Evolutionary conservation across 2,888 invertebrate species (phyloP), one percentile per base, ranked within the genome.

Genomic region (Tetramorium bicarinatum): DNA sequence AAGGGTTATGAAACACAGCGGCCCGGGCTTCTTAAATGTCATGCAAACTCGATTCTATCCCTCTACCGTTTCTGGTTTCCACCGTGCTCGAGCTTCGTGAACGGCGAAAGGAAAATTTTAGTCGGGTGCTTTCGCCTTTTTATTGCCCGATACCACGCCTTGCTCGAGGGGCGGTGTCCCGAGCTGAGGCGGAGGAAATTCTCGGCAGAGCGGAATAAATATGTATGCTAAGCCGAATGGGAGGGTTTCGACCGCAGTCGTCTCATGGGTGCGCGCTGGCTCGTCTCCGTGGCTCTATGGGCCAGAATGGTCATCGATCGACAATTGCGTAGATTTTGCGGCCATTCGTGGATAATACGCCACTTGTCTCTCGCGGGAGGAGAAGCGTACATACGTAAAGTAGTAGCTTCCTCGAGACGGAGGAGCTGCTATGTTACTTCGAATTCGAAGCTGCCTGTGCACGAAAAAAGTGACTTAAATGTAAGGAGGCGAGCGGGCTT

Each of bases 41-140:
- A 93, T 93, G 93, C 92, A 93, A 93, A 93, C 90, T 93, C 91
- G 89, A 93, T 93, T 93, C 87, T 82, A 47, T 21, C 80, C 76
- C 49, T 84, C n/a, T 52, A 54, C 29, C 79, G 59, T 56, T 61
- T 62, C 59, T 82, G 52, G 80, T 82, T 83, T 64, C 59, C 47
- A 18, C 21, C 21, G n/a, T 9, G 13, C 56, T 18, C 47, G 72
- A 80, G 72, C 72, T 49, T 72, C 13, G 79, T 59, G 71, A 79
- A 71, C 47, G 71, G 34, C 13, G n/a, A 80, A 80, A 80, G 79
- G 72, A 80, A 72, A 80, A 72, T 80, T 80, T 47, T 25, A 59
- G 59, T 61, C 72, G 38, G n/a, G 41, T 0, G 72, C 59, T 72
- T 64, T 77, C 52, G 64, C 41, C 81, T 62, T 82, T 76, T 64